Evolutionary conservation across 2,797 vertebrate genomes (phyloP), one percentile per base, ranked within the genome.

Genomic region (Valencia hispanica): DNA sequence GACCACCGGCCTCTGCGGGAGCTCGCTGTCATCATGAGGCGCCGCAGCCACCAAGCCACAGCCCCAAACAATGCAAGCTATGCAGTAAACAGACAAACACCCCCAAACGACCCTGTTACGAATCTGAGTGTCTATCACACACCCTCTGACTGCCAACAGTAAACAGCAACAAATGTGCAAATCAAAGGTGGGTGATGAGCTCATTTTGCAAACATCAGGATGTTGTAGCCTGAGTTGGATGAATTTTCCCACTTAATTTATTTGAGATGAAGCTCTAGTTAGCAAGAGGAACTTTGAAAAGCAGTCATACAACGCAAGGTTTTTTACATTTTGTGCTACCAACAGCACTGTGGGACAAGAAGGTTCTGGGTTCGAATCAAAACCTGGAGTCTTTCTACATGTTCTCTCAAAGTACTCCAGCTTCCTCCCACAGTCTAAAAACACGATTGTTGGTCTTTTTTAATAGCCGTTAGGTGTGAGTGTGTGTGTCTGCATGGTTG

Each of bases 31-130:
- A 88, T 91, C 86, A 89, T 27, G 68, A 93, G 89, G 79, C 86
- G 84, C 89, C 85, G 72, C 86, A 91, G 87, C 78, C 91, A 79
- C 87, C 59, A 73, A 91, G 84, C 93, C 93, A 68, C 91, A 92
- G 88, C 89, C 92, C 92, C 89, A 94, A 96, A 95, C 94, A 95
- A 96, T 95, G 93, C 94, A 87, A 95, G 91, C 94, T 93, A 96
- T 95, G 95, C 91, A 92, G 88, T 94, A 94, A 95, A 95, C 94
- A 95, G 91, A 89, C 87, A 91, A 91, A 91, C 91, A 90, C 84
- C 88, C 88, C 86, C 89, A 80, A 94, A 93, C 81, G 79, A 48
- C 72, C 70, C 68, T 75, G 71, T 79, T 84, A 89, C 87, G 86
- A 92, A 91, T 81, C 83, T 74, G 72, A 75, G 79, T 74, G 78